phyloP scores from a whole-genome alignment of 2,113 vertebrate species.

The Lagenorhynchus albirostris region DNA sequence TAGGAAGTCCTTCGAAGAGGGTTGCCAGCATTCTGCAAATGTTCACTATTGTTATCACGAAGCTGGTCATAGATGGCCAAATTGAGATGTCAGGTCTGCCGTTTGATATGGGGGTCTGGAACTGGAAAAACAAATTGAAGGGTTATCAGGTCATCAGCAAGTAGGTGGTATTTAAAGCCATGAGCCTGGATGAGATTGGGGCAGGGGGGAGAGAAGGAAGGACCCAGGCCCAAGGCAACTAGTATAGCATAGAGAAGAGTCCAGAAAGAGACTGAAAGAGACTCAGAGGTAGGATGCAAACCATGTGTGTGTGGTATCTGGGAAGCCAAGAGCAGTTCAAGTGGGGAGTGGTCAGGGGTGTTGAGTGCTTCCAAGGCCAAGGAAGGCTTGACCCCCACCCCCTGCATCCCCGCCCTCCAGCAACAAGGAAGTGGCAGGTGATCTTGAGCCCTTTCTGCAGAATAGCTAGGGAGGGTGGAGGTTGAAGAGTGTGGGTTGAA shows the following conservation, averaged over 20 bases:
- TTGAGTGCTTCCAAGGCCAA: not conserved
- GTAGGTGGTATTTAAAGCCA: not conserved
- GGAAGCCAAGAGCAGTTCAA: not conserved
- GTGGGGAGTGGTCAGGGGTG: not conserved
- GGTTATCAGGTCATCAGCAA: not conserved
- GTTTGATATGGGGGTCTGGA: not conserved
- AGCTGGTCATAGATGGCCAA: not conserved
- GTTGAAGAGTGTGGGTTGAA: not conserved
- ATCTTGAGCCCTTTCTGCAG: not conserved
- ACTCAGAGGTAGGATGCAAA: not conserved
- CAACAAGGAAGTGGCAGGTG: not conserved
- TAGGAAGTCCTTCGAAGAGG: not conserved
- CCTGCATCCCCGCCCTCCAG: no score
- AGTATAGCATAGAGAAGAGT: not conserved
- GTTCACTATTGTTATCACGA: conserved; percentile 1
- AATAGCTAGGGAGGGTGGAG: not conserved
- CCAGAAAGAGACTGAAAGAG: not conserved
- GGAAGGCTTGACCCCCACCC: not conserved
- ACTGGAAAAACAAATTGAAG: not conserved
- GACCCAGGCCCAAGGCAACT: not conserved
- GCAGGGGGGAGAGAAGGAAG: not conserved
- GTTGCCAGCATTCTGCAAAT: not conserved
- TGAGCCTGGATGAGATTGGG: not conserved
- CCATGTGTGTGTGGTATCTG: not conserved
- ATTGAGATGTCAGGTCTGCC: not conserved